Evolutionary conservation across 1,140 invertebrate genomes (phyloP).

Genomic region (Neomicropteryx cornuta): DNA sequence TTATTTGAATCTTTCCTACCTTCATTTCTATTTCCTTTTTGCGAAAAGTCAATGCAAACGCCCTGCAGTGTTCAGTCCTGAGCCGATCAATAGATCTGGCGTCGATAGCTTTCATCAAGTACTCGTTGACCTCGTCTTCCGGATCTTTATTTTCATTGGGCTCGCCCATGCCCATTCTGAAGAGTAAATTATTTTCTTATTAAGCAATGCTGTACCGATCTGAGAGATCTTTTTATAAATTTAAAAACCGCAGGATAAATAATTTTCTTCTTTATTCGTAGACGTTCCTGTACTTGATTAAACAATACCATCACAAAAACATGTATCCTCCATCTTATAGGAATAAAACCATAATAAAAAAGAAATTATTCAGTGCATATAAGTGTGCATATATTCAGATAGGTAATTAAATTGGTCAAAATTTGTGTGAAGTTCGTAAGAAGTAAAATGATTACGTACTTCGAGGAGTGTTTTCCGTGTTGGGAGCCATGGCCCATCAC

Average conservation of each 20-base stretch:
- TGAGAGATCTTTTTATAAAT: no score
- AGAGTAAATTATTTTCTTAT: slow-evolving; percentile 7
- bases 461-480: slow-evolving; percentile 52
- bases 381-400: no score
- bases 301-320: no score
- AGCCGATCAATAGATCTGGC: slow-evolving; percentile 85
- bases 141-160: slow-evolving; percentile 56
- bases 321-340: no score
- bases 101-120: slow-evolving; percentile 86
- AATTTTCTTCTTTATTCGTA: no score
- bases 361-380: no score
- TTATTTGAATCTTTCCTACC: slow-evolving; percentile 34
- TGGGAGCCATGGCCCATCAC: slow-evolving; percentile 73
- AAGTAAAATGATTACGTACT: slow-evolving; percentile 43
- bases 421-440: no score
- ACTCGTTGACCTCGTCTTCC: slow-evolving; percentile 90
- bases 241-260: no score
- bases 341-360: no score
- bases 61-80: slow-evolving; percentile 71
- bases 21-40: slow-evolving; percentile 68
- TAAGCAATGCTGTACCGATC: no score
- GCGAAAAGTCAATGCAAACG: slow-evolving; percentile 72
- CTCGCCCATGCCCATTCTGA: slow-evolving; percentile 54
- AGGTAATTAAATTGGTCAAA: no score
- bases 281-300: no score